phyloP scores from a whole-genome alignment of 2,797 vertebrate genomes.

The Pogoniulus pusillus region DNA sequence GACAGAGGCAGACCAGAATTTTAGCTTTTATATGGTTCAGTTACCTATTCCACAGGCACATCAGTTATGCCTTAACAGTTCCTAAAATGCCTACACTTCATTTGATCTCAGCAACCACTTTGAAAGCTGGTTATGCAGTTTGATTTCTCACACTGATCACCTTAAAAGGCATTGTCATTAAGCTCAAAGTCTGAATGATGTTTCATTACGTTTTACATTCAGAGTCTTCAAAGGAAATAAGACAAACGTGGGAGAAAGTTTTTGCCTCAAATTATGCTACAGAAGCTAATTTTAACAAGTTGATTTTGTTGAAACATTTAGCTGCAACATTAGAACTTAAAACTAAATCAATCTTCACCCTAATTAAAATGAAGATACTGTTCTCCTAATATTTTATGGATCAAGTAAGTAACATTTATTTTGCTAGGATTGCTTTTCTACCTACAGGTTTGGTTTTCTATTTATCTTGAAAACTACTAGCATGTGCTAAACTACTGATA shows the following conservation, averaged over 20 bases:
- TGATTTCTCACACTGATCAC: background rate
- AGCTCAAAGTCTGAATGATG: background rate
- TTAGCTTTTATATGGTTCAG: background rate
- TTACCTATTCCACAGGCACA: background rate
- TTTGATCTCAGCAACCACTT: background rate
- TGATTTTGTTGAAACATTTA: background rate
- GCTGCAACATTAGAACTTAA: background rate
- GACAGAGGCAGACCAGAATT: background rate
- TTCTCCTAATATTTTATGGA: background rate
- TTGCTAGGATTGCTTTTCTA: background rate
- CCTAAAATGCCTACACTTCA: background rate
- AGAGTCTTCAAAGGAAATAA: background rate
- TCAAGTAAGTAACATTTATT: background rate
- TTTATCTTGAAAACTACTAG: background rate
- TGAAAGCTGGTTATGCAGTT: background rate
- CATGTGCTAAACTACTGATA: background rate
- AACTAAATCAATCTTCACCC: background rate
- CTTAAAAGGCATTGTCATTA: background rate
- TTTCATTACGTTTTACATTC: background rate
- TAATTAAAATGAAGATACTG: background rate
- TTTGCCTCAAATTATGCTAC: background rate
- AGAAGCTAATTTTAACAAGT: background rate
- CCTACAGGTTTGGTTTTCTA: background rate
- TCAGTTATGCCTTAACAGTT: background rate
- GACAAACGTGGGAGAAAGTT: background rate